Conservation (phyloP, 2,113 vertebrate species). For the Stegastes partitus region DNA sequence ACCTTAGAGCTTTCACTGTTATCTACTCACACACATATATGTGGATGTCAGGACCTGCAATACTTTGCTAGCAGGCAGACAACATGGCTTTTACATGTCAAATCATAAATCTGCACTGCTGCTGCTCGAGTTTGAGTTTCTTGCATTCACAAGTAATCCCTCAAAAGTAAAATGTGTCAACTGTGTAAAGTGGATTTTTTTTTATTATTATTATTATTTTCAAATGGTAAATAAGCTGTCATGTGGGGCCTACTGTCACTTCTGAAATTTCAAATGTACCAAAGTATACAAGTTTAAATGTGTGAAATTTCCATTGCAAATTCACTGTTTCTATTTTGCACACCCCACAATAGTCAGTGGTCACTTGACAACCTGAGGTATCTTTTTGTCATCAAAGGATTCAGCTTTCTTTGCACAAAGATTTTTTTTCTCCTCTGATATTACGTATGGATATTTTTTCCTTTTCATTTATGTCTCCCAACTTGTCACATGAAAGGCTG, state of each 20-base stretch:
- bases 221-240: conserved; percentile 16
- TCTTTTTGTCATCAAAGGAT: conserved; percentile 50
- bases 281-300: not conserved
- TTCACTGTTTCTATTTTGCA: conserved; percentile 5
- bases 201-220: not conserved
- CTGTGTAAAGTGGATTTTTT: not conserved
- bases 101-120: not conserved
- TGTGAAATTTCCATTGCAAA: conserved; percentile 8
- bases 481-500: conserved; percentile 75
- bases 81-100: not conserved
- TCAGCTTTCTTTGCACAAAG: conserved; percentile 34
- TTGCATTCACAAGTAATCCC: not conserved
- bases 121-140: conserved; percentile 13
- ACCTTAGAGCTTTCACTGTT: not conserved
- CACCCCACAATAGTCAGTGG: conserved; percentile 13
- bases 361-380: conserved; percentile 47
- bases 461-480: conserved; percentile 48
- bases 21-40: conserved; percentile 30
- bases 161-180: conserved; percentile 12
- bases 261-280: conserved; percentile 16
- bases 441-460: conserved; percentile 34
- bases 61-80: not conserved
- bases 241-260: not conserved
- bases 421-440: conserved; percentile 23
- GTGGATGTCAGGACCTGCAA: conserved; percentile 12